These are phyloP conservation scores for Listronotus oregonensis DNA, from an alignment of 1,140 invertebrate species.

Conservation along the genomic window DNA sequence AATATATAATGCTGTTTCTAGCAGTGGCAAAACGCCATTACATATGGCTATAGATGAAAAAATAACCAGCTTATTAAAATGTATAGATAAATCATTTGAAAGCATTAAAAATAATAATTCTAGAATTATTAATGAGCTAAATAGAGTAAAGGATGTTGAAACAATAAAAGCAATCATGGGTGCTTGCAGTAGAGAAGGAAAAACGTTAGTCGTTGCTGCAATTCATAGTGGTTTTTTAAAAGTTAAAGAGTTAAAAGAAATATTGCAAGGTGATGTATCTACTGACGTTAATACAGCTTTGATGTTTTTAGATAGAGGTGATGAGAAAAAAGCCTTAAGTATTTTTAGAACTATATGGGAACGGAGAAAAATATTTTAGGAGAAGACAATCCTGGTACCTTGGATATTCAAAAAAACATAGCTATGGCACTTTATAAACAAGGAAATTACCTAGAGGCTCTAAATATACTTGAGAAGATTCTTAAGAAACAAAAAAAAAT, in stretches of 20 bases:
- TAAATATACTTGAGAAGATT: neutral
- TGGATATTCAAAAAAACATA: slow-evolving; percentile 7
- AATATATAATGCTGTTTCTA: slow-evolving; percentile 6
- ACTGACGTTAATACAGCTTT: neutral
- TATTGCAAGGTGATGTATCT: neutral
- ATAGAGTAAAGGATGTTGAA: slow-evolving; percentile 6
- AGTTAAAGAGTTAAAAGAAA: slow-evolving; percentile 2
- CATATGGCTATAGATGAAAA: neutral
- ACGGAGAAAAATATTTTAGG: neutral
- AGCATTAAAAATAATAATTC: neutral
- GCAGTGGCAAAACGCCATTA: slow-evolving; percentile 3
- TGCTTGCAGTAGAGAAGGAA: slow-evolving; percentile 2
- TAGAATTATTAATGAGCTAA: neutral
- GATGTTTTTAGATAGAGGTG: neutral
- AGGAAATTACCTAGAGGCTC: slow-evolving; percentile 9
- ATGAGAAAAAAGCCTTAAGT: neutral
- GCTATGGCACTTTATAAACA: neutral
- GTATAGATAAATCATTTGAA: neutral
- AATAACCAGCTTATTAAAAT: neutral
- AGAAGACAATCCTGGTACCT: neutral
- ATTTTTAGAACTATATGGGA: neutral
- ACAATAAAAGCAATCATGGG: slow-evolving; percentile 4
- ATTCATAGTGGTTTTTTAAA: slow-evolving; percentile 1
- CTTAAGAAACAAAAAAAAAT: slow-evolving; percentile 4
- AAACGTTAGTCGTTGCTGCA: slow-evolving; percentile 7